A percentile compares a stretch with the other conserved stretches of the same genome.
Conservation (phyloP, 2,888 invertebrate species). For the Caenorhabditis sp. region DNA sequence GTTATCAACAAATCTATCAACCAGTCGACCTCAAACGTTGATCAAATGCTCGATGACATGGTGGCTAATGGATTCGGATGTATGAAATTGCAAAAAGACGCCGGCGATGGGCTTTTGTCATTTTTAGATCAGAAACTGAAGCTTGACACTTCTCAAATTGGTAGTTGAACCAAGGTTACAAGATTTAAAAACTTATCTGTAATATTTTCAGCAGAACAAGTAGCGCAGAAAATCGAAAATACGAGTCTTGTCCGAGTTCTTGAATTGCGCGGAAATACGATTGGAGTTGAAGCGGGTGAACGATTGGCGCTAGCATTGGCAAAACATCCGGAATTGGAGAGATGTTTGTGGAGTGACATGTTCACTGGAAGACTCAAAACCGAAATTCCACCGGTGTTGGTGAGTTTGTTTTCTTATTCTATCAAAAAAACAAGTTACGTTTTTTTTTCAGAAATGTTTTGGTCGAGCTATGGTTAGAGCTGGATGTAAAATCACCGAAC, state of each 20-base stretch:
- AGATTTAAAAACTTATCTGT: background rate
- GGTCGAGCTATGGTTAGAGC: conserved; percentile 84
- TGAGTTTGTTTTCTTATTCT: conserved; percentile 65
- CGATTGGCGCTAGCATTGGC: conserved; percentile 47
- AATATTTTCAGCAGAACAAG: conserved; percentile 34
- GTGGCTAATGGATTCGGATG: conserved; percentile 30
- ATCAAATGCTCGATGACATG: conserved; percentile 13
- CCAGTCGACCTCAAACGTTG: background rate
- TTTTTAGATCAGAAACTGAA: conserved; percentile 43
- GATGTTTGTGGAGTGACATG: conserved; percentile 91
- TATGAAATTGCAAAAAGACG: conserved; percentile 14
- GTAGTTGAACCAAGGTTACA: conserved; percentile 1
- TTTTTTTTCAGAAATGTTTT: conserved; percentile 76
- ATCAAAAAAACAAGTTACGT: conserved; percentile 2
- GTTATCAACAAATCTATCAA: conserved; percentile 15
- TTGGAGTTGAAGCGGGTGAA: conserved; percentile 58
- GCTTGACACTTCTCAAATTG: conserved; percentile 32
- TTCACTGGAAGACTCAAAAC: conserved; percentile 93
- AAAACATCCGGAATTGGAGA: conserved; percentile 28
- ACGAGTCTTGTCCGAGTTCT: conserved; percentile 33
- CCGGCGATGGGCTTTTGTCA: conserved; percentile 12
- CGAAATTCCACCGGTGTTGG: conserved; percentile 91
- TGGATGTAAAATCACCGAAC: conserved; percentile 81
- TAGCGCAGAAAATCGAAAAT: conserved; percentile 40
- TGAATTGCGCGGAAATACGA: conserved; percentile 60